Evolutionary conservation across 1,140 invertebrate genomes (phyloP).

Genomic region (Cydia pomonella): DNA sequence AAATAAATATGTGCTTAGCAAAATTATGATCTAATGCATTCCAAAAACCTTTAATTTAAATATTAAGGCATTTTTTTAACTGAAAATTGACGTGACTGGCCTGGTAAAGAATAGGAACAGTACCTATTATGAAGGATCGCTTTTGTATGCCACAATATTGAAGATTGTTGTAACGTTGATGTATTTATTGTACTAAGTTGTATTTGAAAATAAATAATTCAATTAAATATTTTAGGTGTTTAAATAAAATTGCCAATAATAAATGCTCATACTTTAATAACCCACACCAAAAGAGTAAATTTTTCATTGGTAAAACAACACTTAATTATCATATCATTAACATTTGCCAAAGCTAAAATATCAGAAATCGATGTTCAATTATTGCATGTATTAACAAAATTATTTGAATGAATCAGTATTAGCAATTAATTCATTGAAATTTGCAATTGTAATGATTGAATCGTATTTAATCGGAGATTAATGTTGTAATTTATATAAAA

Average conservation of each 20-base stretch:
- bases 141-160: conserved; percentile 33
- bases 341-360: conserved; percentile 49
- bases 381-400: conserved; percentile 47
- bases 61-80: not conserved
- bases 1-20: too few species aligned
- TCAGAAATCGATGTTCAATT: conserved; percentile 43
- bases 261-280: conserved; percentile 45
- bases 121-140: not conserved
- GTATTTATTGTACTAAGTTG: conserved; percentile 49
- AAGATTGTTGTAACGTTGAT: conserved; percentile 64
- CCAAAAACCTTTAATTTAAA: too few species aligned
- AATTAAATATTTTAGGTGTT: conserved; percentile 27
- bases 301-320: conserved; percentile 62
- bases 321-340: conserved; percentile 43
- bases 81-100: not conserved
- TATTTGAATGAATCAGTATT: conserved; percentile 48
- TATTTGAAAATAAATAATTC: conserved; percentile 55
- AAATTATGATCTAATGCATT: too few species aligned
- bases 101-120: not conserved
- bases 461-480: conserved; percentile 38
- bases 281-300: conserved; percentile 53
- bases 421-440: conserved; percentile 64
- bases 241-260: conserved; percentile 34
- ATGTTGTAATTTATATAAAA: conserved; percentile 32
- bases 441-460: conserved; percentile 51